phyloP scores from a whole-genome alignment of 2,888 invertebrate species.

The Habrosyne pyritoides region DNA sequence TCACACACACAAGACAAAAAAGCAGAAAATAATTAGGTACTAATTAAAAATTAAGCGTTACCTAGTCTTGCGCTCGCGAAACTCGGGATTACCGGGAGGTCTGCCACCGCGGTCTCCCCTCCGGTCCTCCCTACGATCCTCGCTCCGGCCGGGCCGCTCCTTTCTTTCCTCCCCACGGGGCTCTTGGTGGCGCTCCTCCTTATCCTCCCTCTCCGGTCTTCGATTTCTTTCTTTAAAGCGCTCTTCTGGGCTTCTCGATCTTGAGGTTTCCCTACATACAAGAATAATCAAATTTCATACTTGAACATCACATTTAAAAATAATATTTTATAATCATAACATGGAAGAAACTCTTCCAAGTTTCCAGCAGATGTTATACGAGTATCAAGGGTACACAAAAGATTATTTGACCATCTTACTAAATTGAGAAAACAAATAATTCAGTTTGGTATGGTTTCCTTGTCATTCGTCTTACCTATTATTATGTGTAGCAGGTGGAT shows the following conservation, averaged over 20 bases:
- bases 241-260: slow-evolving; percentile 55
- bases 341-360: no score
- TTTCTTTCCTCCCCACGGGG: slow-evolving; percentile 17
- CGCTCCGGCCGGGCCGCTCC: not conserved
- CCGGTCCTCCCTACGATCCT: slow-evolving; percentile 3
- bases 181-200: slow-evolving; percentile 39
- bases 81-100: slow-evolving; percentile 24
- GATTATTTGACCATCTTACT: no score
- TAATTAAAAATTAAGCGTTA: slow-evolving; percentile 19
- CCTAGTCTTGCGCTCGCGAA: slow-evolving; percentile 59
- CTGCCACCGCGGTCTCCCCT: slow-evolving; percentile 5
- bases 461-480: not conserved
- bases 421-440: not conserved
- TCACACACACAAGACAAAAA: not conserved
- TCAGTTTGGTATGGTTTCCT: no score
- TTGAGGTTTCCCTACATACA: slow-evolving; percentile 49
- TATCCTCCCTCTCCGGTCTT: slow-evolving; percentile 31
- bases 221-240: slow-evolving; percentile 51
- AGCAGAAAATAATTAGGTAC: not conserved
- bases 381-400: no score
- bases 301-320: no score
- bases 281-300: no score
- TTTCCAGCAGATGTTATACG: no score
- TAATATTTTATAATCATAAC: no score
- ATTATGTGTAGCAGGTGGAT: slow-evolving; percentile 30